Percentiles rank a stretch among this genome's conserved stretches.
Conservation (phyloP, 2,113 vertebrate species). For the Burhinus oedicnemus region DNA sequence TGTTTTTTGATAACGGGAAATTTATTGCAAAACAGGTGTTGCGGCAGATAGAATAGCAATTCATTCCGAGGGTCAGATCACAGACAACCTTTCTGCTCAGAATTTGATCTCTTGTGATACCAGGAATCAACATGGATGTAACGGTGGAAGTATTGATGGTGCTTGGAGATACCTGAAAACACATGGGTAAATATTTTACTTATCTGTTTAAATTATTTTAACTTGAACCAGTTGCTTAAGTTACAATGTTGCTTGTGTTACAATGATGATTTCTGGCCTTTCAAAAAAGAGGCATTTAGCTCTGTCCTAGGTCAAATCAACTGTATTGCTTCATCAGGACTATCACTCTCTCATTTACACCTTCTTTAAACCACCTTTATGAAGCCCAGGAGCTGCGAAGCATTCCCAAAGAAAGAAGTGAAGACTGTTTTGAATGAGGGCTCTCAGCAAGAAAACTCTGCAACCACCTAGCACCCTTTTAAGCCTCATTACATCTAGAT, state of each 20-base stretch:
- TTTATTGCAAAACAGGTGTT: slow-evolving; percentile 74
- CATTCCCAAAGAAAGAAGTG: not conserved
- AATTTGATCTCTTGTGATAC: slow-evolving; percentile 80
- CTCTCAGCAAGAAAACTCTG: not conserved
- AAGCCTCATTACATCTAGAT: not conserved
- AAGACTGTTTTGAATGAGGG: not conserved
- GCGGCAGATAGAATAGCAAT: slow-evolving; percentile 81
- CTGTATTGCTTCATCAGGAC: not conserved
- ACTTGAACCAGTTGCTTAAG: not conserved
- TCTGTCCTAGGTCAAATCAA: not conserved
- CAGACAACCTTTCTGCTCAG: slow-evolving; percentile 78
- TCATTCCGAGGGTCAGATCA: slow-evolving; percentile 71
- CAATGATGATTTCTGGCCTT: not conserved
- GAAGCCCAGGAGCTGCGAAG: not conserved
- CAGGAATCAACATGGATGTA: slow-evolving; percentile 73
- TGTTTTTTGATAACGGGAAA: not conserved
- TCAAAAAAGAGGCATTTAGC: not conserved
- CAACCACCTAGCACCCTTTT: not conserved
- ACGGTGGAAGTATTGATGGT: slow-evolving; percentile 74
- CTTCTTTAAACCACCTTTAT: not conserved
- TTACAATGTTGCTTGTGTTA: not conserved
- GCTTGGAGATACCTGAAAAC: slow-evolving; percentile 82
- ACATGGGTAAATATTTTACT: slow-evolving; percentile 76
- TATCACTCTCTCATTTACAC: not conserved
- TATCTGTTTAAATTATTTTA: not conserved